Evolutionary conservation across 2,113 vertebrate species (phyloP).

Genomic region (Bambusicola thoracicus): DNA sequence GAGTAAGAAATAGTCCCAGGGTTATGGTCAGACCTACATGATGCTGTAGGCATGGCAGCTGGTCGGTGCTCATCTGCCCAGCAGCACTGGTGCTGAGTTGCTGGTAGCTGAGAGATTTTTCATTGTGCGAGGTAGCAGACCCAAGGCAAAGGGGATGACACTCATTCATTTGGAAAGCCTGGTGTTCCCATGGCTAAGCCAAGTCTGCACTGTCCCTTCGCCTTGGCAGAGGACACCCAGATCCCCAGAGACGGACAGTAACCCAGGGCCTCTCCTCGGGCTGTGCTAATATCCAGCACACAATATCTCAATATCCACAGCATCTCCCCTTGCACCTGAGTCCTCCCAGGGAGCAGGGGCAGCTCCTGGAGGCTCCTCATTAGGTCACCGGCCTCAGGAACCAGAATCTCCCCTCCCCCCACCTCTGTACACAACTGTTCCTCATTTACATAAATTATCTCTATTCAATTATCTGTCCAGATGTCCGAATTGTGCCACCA

Average conservation of each 20-base stretch:
- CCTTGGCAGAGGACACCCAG: neutral
- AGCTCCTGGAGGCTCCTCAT: slow-evolving; percentile 47
- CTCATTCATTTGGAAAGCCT: neutral
- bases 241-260: neutral
- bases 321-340: slow-evolving; percentile 4
- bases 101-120: neutral
- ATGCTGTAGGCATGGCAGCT: neutral
- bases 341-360: neutral
- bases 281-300: neutral
- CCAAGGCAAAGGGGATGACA: neutral
- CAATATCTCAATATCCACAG: neutral
- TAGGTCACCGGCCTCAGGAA: slow-evolving; percentile 60
- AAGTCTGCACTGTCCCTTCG: neutral
- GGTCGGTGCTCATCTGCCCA: neutral
- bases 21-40: neutral
- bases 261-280: neutral
- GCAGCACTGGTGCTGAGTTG: neutral
- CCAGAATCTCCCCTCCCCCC: slow-evolving; percentile 65
- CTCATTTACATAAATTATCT: slow-evolving; percentile 97
- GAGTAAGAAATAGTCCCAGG: neutral
- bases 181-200: neutral
- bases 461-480: slow-evolving; percentile 91
- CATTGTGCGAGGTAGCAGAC: neutral
- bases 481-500: slow-evolving; percentile 92
- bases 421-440: slow-evolving; percentile 82